Percentiles rank a stretch among this genome's conserved stretches.
phyloP scores from a whole-genome alignment of 2,113 vertebrate genomes.

The Hyla sarda region DNA sequence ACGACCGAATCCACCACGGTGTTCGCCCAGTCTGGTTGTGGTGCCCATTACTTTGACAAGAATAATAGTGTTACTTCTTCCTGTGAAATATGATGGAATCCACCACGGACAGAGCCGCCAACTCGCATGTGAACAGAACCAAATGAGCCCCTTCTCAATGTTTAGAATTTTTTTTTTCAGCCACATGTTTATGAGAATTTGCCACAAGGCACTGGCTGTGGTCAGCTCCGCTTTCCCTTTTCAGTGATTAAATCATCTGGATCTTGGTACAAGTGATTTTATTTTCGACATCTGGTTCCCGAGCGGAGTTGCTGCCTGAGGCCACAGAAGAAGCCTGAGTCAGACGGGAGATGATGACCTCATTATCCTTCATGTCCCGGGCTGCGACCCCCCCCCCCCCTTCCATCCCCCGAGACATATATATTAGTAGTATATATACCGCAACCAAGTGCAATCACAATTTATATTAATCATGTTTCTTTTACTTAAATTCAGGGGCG shows the following conservation, averaged over 20 bases:
- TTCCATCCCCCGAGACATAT: neutral
- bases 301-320: constrained; percentile 31
- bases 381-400: too few species aligned
- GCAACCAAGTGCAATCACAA: neutral
- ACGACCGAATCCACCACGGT: too few species aligned
- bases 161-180: neutral
- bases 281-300: constrained; percentile 45
- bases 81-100: too few species aligned
- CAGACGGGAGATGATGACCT: constrained; percentile 26
- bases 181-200: constrained; percentile 3
- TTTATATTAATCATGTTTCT: neutral
- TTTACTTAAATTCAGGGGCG: too few species aligned
- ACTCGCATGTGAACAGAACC: too few species aligned
- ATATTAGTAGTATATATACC: too few species aligned
- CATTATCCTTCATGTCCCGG: constrained; percentile 31
- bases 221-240: constrained; percentile 40
- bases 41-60: too few species aligned
- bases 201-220: constrained; percentile 21
- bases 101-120: too few species aligned
- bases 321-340: constrained; percentile 23
- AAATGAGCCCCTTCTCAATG: constrained; percentile 2
- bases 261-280: constrained; percentile 33
- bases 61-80: too few species aligned
- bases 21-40: too few species aligned
- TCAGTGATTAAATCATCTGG: constrained; percentile 34